Evolutionary conservation across 23 tunicate species (phyloP).

Genomic region (Styela plicata): DNA sequence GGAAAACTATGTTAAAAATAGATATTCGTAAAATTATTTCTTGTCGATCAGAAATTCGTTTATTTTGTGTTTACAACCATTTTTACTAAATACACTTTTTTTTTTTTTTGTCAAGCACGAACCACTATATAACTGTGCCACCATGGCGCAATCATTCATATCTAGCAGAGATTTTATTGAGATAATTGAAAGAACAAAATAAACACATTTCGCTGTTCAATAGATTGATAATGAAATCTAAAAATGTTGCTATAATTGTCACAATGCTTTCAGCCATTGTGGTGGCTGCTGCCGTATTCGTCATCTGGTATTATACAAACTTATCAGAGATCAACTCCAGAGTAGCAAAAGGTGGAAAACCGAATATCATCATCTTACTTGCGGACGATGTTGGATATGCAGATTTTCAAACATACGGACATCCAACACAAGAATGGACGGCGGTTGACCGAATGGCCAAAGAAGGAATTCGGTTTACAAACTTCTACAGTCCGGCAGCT

Average conservation of each 20-base stretch:
- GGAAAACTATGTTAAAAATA: too few species aligned
- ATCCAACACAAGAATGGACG: constrained; percentile 50
- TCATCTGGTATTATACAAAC: background rate
- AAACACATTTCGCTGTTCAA: too few species aligned
- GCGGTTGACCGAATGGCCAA: constrained; percentile 53
- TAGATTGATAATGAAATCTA: background rate
- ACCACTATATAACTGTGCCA: too few species aligned
- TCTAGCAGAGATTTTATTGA: too few species aligned
- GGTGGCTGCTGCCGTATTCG: background rate
- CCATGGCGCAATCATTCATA: too few species aligned
- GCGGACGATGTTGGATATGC: constrained; percentile 33
- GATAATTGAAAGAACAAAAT: too few species aligned
- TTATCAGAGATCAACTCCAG: background rate
- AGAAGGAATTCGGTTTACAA: constrained; percentile 59
- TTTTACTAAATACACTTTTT: too few species aligned
- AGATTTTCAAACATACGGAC: constrained; percentile 59
- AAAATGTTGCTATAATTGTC: background rate
- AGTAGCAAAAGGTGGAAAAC: background rate
- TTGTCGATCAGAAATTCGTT: too few species aligned
- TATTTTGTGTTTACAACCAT: too few species aligned
- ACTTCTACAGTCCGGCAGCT: constrained; percentile 55
- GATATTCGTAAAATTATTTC: too few species aligned
- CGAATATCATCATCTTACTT: background rate
- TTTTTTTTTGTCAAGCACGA: too few species aligned
- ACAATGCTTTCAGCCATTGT: background rate